Base-by-base conservation (phyloP, 2,797 vertebrate species). In the Microcaecilia unicolor region DNA sequence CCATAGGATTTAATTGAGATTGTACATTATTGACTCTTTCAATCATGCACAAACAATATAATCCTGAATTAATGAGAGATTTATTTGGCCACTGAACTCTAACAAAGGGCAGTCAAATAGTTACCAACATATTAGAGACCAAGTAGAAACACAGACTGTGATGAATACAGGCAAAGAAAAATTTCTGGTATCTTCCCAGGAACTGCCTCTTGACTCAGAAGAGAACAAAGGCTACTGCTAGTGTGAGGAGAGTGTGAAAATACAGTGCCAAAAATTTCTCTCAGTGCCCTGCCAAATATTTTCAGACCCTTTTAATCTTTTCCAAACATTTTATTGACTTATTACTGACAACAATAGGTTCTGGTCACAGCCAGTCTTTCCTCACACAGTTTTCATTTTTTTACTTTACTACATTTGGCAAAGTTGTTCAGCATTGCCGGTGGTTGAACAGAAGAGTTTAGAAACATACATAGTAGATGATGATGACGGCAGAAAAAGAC, bases 141-240 rank as follows among this genome's bases (percentile, higher is more conserved):
- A 15, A 36, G 57, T 48, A 52, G 51, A 26, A 25, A 55, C 36
- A 41, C 34, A 57, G 51, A 54, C 21, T 44, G 48, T 17, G 0
- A 17, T 31, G 57, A 45, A 45, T 24, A 30, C 29, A 36, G 18
- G 18, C 33, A 48, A 48, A 57, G 55, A 57, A 53, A 51, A 64
- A 40, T 21, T 35, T 41, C 35, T 22, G 47, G 52, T 52, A 0
- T 4, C 9, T 19, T 37, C 20, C 50, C 44, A 51, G 64, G 53
- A 32, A 19, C 5, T 41, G 47, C 47, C 44, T 22, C 22, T 14
- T 15, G 1, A 39, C 50, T 54, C 49, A 41, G 22, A 24, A 44
- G 31, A 10, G 22, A 35, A 48, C 48, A 67, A 53, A 64, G 45
- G 31, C 37, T 37, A 57, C 41, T 27, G 33, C 36, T 18, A 9